Conservation (phyloP, 2,113 vertebrate genomes). For the Tachycineta bicolor region DNA sequence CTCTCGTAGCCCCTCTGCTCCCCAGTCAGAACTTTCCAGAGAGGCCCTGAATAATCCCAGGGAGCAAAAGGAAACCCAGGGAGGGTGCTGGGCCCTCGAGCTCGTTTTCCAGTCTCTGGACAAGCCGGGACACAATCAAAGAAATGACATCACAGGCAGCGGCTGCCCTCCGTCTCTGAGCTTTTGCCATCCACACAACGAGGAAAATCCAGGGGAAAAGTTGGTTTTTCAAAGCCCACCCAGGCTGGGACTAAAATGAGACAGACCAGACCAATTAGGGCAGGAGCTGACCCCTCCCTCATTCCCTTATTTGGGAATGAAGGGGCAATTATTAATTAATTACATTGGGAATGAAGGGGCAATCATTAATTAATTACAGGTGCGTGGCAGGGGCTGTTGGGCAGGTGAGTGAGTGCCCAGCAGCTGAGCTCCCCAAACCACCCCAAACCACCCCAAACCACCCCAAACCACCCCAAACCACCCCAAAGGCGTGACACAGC, state of each 20-base stretch:
- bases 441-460: background rate
- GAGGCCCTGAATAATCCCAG: background rate
- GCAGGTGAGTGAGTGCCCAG: background rate
- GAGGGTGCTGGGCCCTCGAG: background rate
- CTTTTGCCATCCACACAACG: background rate
- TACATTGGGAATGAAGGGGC: background rate
- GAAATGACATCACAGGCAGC: background rate
- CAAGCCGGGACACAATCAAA: background rate
- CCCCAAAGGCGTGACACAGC: background rate
- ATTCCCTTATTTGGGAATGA: background rate
- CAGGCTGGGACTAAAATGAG: background rate
- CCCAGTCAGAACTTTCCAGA: background rate
- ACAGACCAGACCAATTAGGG: rapidly evolving
- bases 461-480: background rate
- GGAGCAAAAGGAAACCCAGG: background rate
- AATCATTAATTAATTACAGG: background rate
- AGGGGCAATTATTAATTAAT: background rate
- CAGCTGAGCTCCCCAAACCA: background rate
- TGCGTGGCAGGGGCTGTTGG: background rate
- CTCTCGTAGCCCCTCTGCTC: background rate
- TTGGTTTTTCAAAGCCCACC: background rate
- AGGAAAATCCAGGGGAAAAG: background rate
- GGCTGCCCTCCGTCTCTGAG: background rate
- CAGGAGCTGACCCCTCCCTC: background rate
- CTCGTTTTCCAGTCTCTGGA: background rate